Evolutionary conservation across 2,888 invertebrate genomes (phyloP), one percentile per base, ranked within the genome.

Genomic region (Yponomeuta sedellus): DNA sequence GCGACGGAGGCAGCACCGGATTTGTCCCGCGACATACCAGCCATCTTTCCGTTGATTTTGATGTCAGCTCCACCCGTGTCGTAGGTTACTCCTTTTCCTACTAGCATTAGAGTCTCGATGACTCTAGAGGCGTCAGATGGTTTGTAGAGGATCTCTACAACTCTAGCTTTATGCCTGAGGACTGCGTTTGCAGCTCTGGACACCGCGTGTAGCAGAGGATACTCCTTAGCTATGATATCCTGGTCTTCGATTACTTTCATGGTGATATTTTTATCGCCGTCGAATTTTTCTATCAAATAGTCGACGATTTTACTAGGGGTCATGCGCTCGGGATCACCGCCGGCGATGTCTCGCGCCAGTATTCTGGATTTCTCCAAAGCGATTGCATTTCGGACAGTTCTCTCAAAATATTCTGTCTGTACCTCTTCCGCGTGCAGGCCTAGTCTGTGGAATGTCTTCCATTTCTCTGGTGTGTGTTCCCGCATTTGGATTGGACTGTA

Each of bases 311-410:
- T 93, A 0, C 93, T 94, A 0, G 98, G 96, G 0, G 96, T 92
- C 97, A 98, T 98, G 67, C 97, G 92, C 77, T 97, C 97, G 0
- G 98, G 97, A 78, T 98, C 98, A 0, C 94, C 94, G 0, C 96
- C 97, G 34, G 95, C 94, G 2, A 91, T 88, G 52, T 91, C 91
- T 66, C 91, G 75, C 0, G 88, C 73, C 0, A 86, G 72, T 2
- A 85, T 93, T 91, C 95, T 92, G 58, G 95, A 94, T 34, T 89
- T 92, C 82, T 96, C 96, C 66, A 96, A 79, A 6, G 93, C 94
- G 22, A 91, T 86, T 0, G 94, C 94, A 64, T 94, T 88, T 39
- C 92, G 83, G 0, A 94, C 86, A 3, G 95, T 82, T 64, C 93
- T 89, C 58, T 92, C 88, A 68, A 93, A 91, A 34, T 89, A 84